These are phyloP conservation scores for Atrina japonica DNA, from an alignment of 2,888 invertebrate genomes.

Conservation along the genomic window DNA sequence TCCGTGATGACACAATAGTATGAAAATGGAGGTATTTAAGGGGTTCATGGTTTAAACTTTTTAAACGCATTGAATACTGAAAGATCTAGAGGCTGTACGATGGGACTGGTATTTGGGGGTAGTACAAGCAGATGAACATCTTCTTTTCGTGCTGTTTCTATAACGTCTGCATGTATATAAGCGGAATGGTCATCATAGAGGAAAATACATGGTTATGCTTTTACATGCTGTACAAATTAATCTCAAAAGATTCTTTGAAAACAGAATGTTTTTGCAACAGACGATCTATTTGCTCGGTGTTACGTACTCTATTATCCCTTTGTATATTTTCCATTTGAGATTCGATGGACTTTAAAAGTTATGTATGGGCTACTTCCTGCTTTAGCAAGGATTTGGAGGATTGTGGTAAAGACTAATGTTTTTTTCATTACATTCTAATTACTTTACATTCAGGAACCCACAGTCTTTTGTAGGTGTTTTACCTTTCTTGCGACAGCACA, in stretches of 20 bases:
- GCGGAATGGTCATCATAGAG: slow-evolving; percentile 44
- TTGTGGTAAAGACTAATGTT: too few species aligned
- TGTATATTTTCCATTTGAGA: slow-evolving; percentile 17
- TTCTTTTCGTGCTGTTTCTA: slow-evolving; percentile 28
- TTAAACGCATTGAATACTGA: slow-evolving; percentile 41
- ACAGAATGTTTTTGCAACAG: slow-evolving; percentile 28
- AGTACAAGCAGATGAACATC: slow-evolving; percentile 36
- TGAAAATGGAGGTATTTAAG: too few species aligned
- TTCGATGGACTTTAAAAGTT: slow-evolving; percentile 37
- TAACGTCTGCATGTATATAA: slow-evolving; percentile 32
- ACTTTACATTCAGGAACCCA: too few species aligned
- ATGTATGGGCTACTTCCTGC: too few species aligned
- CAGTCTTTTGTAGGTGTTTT: too few species aligned
- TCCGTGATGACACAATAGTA: too few species aligned
- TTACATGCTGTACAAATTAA: slow-evolving; percentile 37
- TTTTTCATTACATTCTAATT: too few species aligned
- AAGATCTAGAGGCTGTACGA: slow-evolving; percentile 43
- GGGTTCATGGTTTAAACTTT: slow-evolving; percentile 12
- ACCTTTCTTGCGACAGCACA: too few species aligned
- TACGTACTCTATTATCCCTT: slow-evolving; percentile 14
- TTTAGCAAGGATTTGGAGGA: too few species aligned
- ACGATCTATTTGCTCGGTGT: slow-evolving; percentile 8
- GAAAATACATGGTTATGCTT: slow-evolving; percentile 28
- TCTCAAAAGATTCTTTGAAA: slow-evolving; percentile 39
- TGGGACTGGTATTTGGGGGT: slow-evolving; percentile 42